These are phyloP conservation scores for Spatulosminthurus flaviceps DNA, from an alignment of 2,888 invertebrate genomes.

Conservation along the genomic window DNA sequence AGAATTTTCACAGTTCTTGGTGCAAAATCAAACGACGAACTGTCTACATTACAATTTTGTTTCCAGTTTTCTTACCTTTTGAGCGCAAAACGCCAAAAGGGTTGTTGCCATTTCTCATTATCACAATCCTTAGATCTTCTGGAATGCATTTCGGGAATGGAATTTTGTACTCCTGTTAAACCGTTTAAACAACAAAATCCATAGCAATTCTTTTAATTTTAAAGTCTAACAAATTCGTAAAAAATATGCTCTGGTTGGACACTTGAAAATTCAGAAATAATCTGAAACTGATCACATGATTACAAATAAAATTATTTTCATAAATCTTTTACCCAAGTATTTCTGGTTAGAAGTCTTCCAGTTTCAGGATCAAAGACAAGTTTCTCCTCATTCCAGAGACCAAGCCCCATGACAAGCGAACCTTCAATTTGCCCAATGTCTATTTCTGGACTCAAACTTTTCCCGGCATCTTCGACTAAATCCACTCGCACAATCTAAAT, in stretches of 20 bases:
- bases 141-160: constrained; percentile 62
- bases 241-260: too few species aligned
- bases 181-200: not conserved
- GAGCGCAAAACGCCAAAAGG: constrained; percentile 76
- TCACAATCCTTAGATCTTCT: constrained; percentile 68
- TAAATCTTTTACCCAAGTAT: constrained; percentile 75
- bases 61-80: constrained; percentile 72
- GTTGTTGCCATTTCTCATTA: constrained; percentile 75
- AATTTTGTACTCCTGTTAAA: constrained; percentile 61
- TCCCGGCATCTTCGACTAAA: constrained; percentile 63
- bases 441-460: constrained; percentile 64
- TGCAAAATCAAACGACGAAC: too few species aligned
- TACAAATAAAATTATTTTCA: not conserved
- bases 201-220: too few species aligned
- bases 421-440: constrained; percentile 68
- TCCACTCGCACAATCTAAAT: constrained; percentile 61
- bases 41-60: too few species aligned
- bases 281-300: too few species aligned
- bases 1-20: too few species aligned
- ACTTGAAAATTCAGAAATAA: too few species aligned
- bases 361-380: constrained; percentile 73
- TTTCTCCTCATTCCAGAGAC: constrained; percentile 81
- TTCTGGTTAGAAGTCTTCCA: constrained; percentile 76
- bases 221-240: too few species aligned
- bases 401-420: constrained; percentile 76